Conservation (phyloP, 2,113 vertebrate genomes). For the Bubo blakistoni region DNA sequence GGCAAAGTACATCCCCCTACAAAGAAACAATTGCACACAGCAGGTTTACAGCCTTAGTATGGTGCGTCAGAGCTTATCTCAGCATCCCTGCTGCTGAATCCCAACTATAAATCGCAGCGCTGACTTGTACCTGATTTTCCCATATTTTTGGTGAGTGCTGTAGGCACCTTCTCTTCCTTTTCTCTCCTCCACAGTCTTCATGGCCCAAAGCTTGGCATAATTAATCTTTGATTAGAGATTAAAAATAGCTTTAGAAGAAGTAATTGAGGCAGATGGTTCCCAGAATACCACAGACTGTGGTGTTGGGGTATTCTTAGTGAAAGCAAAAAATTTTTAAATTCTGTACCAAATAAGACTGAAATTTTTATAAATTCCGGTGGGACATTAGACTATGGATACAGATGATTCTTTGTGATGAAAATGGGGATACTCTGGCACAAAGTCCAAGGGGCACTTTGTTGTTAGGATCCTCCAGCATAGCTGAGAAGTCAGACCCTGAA, state of each 20-base stretch:
- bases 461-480: background rate
- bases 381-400: background rate
- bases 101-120: background rate
- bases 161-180: background rate
- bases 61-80: background rate
- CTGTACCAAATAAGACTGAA: background rate
- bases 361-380: background rate
- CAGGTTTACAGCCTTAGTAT: background rate
- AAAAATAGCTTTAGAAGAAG: background rate
- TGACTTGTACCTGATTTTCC: background rate
- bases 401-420: background rate
- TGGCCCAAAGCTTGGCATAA: background rate
- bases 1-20: background rate
- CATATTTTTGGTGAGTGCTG: background rate
- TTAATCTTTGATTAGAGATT: slow-evolving; percentile 14
- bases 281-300: background rate
- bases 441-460: background rate
- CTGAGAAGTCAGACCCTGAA: background rate
- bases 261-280: background rate
- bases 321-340: background rate
- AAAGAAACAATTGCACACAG: background rate
- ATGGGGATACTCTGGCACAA: background rate
- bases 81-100: background rate
- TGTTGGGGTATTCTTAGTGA: background rate
- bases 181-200: background rate